Conservation (phyloP, 2,113 vertebrate genomes). For the Hydrochoerus hydrochaeris region DNA sequence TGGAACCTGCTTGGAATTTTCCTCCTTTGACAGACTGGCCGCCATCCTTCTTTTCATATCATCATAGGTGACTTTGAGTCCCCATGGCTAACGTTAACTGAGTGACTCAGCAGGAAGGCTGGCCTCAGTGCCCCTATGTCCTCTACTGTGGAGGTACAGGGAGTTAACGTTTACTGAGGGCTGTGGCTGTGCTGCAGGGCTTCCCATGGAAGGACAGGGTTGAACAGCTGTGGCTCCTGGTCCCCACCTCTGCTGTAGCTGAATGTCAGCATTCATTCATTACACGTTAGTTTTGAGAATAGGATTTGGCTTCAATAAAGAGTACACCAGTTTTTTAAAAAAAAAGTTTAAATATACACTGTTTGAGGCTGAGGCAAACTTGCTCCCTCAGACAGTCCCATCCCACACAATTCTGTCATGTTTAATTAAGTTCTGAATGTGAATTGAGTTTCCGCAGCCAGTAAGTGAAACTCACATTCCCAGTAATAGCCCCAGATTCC, state of each 20-base stretch:
- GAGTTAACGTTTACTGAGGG: background rate
- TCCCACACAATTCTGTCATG: background rate
- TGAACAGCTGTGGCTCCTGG: background rate
- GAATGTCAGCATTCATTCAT: accelerated
- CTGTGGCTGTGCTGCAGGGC: background rate
- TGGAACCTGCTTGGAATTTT: background rate
- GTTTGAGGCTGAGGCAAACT: background rate
- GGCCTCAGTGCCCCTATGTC: background rate
- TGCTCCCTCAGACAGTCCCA: background rate
- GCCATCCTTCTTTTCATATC: background rate
- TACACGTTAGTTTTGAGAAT: background rate
- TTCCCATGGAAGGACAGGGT: accelerated
- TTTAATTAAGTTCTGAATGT: background rate
- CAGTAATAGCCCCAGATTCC: accelerated
- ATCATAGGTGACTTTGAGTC: background rate
- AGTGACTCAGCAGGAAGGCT: background rate
- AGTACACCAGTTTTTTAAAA: background rate
- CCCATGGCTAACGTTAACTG: background rate
- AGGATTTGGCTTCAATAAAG: background rate
- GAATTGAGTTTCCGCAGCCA: background rate
- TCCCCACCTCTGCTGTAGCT: background rate
- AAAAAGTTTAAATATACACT: background rate
- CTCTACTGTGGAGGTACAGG: background rate
- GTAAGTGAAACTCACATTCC: background rate
- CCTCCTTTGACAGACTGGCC: background rate